Base-by-base conservation (phyloP, 2,888 invertebrate species). In the Parnassius orleans region DNA sequence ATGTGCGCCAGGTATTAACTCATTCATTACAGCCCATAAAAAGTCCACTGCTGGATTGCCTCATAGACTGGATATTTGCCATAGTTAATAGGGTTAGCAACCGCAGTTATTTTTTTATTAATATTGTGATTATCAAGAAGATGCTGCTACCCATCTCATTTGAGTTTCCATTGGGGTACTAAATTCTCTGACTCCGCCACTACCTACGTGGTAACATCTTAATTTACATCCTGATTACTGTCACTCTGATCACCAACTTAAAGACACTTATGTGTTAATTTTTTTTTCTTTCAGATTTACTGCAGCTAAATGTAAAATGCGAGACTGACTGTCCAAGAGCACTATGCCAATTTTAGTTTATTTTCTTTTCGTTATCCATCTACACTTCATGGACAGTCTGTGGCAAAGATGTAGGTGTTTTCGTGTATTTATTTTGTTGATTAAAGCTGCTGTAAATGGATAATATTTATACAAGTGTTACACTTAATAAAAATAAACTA, bases 401-500 rank as follows among this genome's bases (percentile, higher is more conserved):
- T 12, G 42, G 42, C 55, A 33, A 33, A 33, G 33, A 33, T 42
- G 42, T 56, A 44, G 19, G 47, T 56, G 46, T 47, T 7, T 46
- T 46, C 11, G 46, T 46, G 2, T n/a, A 46, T 46, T 46, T 46
- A n/a, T 12, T 46, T n/a, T 44, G 44, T 44, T 46, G 7, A 46
- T 5, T 46, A n/a, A 46, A 46, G 2, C 11, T 46, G 5, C 11
- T 19, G 44, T 54, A 41, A 52, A 53, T 24, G 41, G 12, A 48
- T 57, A 47, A 41, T 56, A 56, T 44, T 41, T 47, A 52, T 55
- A 53, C 42, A 53, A 10, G 50, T 57, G 57, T 62, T 50, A 62
- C 48, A 62, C 9, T 61, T 33, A 33, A 33, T 33, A 33, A 57
- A 57, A 53, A 44, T 48, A 7, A 24, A 60, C 42, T 57, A 62